Percentiles rank a stretch among this genome's conserved stretches.
Evolutionary conservation across 2,797 vertebrate species (phyloP).

Genomic region (Syngnathus acus): DNA sequence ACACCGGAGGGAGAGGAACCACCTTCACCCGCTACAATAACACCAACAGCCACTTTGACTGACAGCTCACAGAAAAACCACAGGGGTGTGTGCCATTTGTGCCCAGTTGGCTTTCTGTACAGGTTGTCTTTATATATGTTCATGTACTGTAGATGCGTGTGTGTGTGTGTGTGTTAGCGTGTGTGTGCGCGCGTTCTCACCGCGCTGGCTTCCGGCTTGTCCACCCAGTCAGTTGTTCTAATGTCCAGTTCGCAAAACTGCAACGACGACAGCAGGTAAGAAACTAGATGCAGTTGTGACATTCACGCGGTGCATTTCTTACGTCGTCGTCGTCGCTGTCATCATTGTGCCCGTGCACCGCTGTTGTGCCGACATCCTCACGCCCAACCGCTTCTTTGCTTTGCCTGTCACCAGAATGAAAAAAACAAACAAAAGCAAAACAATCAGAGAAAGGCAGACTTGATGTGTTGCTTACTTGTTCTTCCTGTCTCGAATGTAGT

Average conservation of each 20-base stretch:
- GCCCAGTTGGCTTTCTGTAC: too few species aligned
- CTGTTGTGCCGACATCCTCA: background rate
- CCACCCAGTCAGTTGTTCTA: background rate
- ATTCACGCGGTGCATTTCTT: background rate
- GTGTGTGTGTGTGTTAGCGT: background rate
- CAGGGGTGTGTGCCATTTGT: too few species aligned
- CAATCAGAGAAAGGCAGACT: background rate
- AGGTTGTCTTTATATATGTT: background rate
- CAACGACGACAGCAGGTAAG: background rate
- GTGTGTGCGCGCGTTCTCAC: constrained; percentile 24
- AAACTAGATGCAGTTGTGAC: background rate
- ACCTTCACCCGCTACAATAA: constrained; percentile 58
- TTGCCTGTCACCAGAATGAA: constrained; percentile 40
- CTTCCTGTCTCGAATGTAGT: constrained; percentile 81
- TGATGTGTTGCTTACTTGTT: constrained; percentile 51
- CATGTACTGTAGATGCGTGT: background rate
- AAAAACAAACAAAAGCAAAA: background rate
- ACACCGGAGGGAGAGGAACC: constrained; percentile 75
- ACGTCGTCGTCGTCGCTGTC: constrained; percentile 27
- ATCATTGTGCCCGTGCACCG: constrained; percentile 7
- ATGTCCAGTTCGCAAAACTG: constrained; percentile 37
- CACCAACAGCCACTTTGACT: constrained; percentile 1
- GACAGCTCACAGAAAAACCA: background rate
- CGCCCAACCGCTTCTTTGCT: constrained; percentile 55
- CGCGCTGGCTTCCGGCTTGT: background rate